These are phyloP conservation scores for Myrmecophaga tridactyla DNA, from an alignment of 2,113 vertebrate species.

Conservation along the genomic window DNA sequence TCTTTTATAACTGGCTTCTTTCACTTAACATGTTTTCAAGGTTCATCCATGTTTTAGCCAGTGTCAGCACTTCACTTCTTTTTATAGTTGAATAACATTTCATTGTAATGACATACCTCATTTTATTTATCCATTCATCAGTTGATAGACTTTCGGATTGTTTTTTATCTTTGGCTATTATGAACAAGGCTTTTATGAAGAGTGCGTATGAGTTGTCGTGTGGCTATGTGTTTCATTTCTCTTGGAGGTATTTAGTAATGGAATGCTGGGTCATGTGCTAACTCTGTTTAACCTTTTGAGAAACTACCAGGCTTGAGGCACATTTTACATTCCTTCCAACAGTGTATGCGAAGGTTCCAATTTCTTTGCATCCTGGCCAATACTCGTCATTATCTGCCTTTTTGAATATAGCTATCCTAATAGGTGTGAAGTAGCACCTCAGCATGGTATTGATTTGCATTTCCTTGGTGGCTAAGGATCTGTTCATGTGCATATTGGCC, in stretches of 20 bases:
- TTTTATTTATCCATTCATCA: not conserved
- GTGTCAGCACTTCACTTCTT: not conserved
- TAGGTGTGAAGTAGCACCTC: not conserved
- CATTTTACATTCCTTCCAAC: not conserved
- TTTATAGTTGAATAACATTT: not conserved
- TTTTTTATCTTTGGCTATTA: not conserved
- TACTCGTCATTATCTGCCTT: not conserved
- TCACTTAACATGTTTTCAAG: not conserved
- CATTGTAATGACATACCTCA: not conserved
- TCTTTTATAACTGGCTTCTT: not conserved
- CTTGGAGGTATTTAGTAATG: not conserved
- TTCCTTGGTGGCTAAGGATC: too few species aligned
- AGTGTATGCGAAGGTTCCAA: not conserved
- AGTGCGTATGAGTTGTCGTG: not conserved
- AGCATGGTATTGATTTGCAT: not conserved
- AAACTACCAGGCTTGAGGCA: not conserved
- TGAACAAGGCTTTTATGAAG: not conserved
- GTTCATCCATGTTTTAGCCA: not conserved
- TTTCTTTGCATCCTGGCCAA: not conserved
- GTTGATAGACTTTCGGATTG: not conserved
- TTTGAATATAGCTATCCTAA: not conserved
- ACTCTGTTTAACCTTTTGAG: not conserved
- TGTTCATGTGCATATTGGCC: not conserved
- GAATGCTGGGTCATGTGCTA: not conserved
- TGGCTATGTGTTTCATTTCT: not conserved